phyloP scores from a whole-genome alignment of 2,797 vertebrate species.

The Gymnoscopelus microlampas region DNA sequence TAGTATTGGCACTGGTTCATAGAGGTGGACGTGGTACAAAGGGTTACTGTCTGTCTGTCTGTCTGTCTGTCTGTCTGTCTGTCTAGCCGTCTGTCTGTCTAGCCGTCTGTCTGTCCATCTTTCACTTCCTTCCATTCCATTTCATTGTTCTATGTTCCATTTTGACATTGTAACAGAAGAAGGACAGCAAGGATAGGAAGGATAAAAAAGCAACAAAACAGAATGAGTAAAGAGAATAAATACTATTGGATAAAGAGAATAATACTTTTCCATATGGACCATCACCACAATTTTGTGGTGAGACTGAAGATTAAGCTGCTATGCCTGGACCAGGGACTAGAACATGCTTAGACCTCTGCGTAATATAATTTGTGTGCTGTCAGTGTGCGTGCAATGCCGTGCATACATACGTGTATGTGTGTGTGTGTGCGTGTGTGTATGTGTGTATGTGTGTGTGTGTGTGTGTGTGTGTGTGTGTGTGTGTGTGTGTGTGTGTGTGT shows the following conservation, averaged over 20 bases:
- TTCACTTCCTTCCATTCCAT: neutral
- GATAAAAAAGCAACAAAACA: neutral
- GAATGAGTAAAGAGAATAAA: constrained; percentile 11
- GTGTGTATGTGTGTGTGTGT: too few relatives aligned
- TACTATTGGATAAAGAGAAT: constrained; percentile 6
- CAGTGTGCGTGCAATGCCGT: neutral
- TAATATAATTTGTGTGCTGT: constrained; percentile 4
- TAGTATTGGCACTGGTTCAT: too few relatives aligned
- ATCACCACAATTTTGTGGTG: constrained; percentile 5
- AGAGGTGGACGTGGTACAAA: neutral
- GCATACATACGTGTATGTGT: constrained; percentile 15
- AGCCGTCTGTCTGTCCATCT: neutral
- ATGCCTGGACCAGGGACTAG: constrained; percentile 7
- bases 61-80: neutral
- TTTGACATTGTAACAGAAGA: neutral
- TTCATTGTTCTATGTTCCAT: neutral
- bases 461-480: too few relatives aligned
- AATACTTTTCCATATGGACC: constrained; percentile 47
- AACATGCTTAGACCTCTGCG: constrained; percentile 5
- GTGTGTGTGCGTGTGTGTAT: neutral
- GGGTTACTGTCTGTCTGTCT: neutral
- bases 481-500: too few relatives aligned
- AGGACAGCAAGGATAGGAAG: neutral
- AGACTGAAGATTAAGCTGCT: constrained; percentile 21
- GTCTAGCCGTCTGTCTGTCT: neutral